These are phyloP conservation scores for Drosophila falleni DNA, from an alignment of 2,888 invertebrate species.

Conservation along the genomic window DNA sequence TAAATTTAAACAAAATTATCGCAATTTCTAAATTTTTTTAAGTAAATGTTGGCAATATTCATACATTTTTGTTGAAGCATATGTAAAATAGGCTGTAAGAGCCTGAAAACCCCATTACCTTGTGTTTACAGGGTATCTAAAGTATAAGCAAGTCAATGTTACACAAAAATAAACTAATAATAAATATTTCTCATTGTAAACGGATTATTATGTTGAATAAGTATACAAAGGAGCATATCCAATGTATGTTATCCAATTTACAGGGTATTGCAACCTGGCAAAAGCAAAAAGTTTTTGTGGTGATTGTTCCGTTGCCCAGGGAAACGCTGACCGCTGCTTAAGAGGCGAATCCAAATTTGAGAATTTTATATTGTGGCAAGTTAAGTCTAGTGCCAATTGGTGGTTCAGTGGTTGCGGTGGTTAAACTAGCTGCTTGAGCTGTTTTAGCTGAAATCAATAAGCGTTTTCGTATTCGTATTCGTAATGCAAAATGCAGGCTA, in stretches of 20 bases:
- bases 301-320: constrained; percentile 41
- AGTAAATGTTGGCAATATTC: too few relatives aligned
- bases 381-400: constrained; percentile 5
- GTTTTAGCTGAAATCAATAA: constrained; percentile 33
- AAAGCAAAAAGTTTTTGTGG: constrained; percentile 16
- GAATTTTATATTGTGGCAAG: background rate
- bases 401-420: constrained; percentile 23
- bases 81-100: too few relatives aligned
- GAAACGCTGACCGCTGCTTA: constrained; percentile 47
- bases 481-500: constrained; percentile 44
- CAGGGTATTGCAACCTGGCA: constrained; percentile 4
- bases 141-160: too few relatives aligned
- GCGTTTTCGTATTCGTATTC: background rate
- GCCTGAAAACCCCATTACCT: background rate
- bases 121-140: background rate
- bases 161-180: too few relatives aligned
- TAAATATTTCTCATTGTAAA: background rate
- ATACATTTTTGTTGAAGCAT: too few relatives aligned
- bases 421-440: too few relatives aligned
- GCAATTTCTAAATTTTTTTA: too few relatives aligned
- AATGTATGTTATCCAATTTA: background rate
- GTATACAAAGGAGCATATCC: background rate
- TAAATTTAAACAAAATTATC: background rate
- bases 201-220: background rate
- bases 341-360: constrained; percentile 17